These are phyloP conservation scores for Labeo calbasu DNA, from an alignment of 2,797 vertebrate species.

Conservation along the genomic window DNA sequence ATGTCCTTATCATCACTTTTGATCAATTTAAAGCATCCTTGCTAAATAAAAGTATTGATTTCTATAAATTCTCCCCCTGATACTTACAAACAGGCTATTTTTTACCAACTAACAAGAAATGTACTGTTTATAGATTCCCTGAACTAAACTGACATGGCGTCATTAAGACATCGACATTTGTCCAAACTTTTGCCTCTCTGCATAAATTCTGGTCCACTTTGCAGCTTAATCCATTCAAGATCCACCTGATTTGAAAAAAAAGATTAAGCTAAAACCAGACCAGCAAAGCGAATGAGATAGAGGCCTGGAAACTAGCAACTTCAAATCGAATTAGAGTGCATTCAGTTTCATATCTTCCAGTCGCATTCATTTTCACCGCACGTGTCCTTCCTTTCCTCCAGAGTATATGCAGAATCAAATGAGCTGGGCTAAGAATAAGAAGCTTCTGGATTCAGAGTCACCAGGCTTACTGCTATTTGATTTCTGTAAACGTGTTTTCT, in stretches of 20 bases:
- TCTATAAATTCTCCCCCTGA: too few species aligned
- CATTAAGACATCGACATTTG: neutral
- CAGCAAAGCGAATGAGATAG: too few species aligned
- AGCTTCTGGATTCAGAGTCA: conserved; percentile 10
- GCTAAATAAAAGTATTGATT: too few species aligned
- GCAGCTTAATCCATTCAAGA: neutral
- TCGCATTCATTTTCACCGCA: neutral
- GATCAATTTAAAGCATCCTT: too few species aligned
- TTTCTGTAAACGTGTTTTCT: conserved; percentile 22
- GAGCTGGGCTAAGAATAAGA: conserved; percentile 18
- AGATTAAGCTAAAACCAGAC: neutral
- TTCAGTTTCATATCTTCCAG: conserved; percentile 12
- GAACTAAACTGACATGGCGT: neutral
- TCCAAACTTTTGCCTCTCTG: neutral
- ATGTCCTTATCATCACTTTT: too few species aligned
- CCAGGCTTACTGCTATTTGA: conserved; percentile 3
- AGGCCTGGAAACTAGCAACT: neutral
- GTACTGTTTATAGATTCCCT: neutral
- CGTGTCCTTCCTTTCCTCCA: neutral
- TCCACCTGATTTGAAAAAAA: neutral
- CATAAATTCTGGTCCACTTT: neutral
- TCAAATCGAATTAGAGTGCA: neutral
- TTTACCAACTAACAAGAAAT: neutral
- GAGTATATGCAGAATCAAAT: conserved; percentile 11
- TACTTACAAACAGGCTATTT: neutral